phyloP scores from a whole-genome alignment of 2,113 vertebrate species.

The Brienomyrus longianalis region DNA sequence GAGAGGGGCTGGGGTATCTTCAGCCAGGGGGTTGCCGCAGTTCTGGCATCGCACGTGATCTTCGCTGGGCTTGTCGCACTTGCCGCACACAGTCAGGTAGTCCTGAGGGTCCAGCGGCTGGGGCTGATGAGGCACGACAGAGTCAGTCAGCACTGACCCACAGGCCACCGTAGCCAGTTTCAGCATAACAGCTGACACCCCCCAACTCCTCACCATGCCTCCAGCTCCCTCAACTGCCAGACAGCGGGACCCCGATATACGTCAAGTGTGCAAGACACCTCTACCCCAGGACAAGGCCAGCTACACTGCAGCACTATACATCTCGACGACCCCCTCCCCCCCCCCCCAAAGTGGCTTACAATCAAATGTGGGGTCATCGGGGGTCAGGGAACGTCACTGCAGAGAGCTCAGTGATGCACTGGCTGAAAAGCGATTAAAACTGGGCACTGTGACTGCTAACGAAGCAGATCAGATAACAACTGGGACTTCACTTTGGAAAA shows the following conservation, averaged over 20 bases:
- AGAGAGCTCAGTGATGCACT: not conserved
- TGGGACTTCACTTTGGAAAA: not conserved
- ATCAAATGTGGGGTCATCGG: not conserved
- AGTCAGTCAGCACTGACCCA: no score
- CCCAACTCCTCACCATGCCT: not conserved
- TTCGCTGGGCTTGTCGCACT: conserved; percentile 68
- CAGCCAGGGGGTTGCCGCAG: conserved; percentile 59
- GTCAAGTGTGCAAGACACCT: no score
- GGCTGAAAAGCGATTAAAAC: not conserved
- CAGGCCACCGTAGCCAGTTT: not conserved
- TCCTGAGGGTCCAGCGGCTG: conserved; percentile 63
- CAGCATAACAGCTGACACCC: not conserved
- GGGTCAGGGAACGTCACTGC: not conserved
- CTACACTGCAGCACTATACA: not conserved
- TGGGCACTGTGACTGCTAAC: not conserved
- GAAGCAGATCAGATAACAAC: not conserved
- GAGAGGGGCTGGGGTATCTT: conserved; percentile 54
- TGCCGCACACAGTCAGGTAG: conserved; percentile 61
- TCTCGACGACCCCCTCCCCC: not conserved
- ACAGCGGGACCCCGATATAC: not conserved
- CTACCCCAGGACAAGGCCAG: not conserved
- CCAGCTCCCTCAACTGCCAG: not conserved
- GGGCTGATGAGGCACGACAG: not conserved
- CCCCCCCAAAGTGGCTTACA: not conserved
- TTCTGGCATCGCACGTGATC: conserved; percentile 66